phyloP scores from a whole-genome alignment of 2,888 invertebrate species.

The Agrochola circellaris region DNA sequence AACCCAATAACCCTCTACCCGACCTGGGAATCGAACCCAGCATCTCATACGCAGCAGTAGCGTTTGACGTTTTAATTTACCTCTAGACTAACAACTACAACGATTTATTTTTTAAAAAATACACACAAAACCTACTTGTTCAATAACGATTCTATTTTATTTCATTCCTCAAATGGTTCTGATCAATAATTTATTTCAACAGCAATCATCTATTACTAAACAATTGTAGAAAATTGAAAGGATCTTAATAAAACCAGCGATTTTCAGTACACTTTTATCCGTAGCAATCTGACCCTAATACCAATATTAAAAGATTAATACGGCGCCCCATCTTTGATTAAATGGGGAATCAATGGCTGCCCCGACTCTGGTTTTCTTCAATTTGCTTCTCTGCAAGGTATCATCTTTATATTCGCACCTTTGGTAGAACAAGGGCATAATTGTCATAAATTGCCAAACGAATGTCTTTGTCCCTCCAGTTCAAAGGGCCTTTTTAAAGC shows the following conservation, averaged over 20 bases:
- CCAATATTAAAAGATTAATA: constrained; percentile 27
- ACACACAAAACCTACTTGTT: too few species aligned
- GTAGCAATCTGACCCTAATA: constrained; percentile 23
- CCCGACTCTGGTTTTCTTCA: background rate
- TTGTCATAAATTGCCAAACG: too few species aligned
- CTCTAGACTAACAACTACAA: too few species aligned
- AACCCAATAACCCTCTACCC: background rate
- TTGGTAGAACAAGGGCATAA: too few species aligned
- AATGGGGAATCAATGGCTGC: background rate
- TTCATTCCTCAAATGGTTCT: background rate
- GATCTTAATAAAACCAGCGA: background rate
- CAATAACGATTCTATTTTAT: background rate
- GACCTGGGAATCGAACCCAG: background rate
- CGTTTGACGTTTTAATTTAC: too few species aligned
- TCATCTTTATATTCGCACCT: background rate
- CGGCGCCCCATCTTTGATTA: constrained; percentile 28
- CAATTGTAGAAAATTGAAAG: constrained; percentile 18
- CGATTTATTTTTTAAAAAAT: background rate
- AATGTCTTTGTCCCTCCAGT: too few species aligned
- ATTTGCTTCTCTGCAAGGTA: constrained; percentile 1
- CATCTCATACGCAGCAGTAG: too few species aligned
- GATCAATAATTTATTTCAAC: background rate
- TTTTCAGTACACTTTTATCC: constrained; percentile 7
- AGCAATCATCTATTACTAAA: background rate
- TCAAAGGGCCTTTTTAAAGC: too few species aligned